phyloP scores from a whole-genome alignment of 2,888 invertebrate genomes.

The Chirona hameri region DNA sequence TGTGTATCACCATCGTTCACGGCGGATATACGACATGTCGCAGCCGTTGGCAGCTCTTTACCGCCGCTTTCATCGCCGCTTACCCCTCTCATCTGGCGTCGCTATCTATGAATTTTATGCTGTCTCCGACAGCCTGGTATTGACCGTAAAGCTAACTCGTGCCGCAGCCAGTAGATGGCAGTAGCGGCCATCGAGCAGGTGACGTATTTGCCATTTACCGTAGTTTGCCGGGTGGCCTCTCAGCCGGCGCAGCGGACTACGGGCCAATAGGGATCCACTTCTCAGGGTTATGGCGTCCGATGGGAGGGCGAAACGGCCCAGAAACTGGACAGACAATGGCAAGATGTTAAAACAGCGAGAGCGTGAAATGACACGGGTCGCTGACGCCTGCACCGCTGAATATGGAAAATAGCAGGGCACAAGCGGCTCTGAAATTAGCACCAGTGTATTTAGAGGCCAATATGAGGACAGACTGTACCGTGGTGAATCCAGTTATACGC shows the following conservation, averaged over 20 bases:
- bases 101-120: constrained; percentile 8
- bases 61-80: neutral
- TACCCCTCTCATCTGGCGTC: neutral
- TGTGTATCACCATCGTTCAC: neutral
- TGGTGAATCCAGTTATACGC: too few species aligned
- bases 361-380: neutral
- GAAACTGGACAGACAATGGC: constrained; percentile 24
- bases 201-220: constrained; percentile 27
- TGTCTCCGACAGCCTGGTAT: neutral
- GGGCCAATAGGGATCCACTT: constrained; percentile 13
- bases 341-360: constrained; percentile 3
- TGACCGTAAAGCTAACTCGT: constrained; percentile 24
- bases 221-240: constrained; percentile 13
- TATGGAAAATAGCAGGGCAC: neutral
- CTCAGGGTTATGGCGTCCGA: constrained; percentile 24
- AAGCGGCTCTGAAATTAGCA: neutral
- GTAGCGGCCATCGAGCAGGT: neutral
- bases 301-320: neutral
- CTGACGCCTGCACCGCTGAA: neutral
- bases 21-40: neutral
- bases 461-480: too few species aligned
- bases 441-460: too few species aligned
- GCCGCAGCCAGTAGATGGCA: constrained; percentile 6
- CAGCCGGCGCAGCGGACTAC: neutral
- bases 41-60: neutral